Base-by-base conservation (phyloP, 2,888 invertebrate species). In the Rapana venosa region DNA sequence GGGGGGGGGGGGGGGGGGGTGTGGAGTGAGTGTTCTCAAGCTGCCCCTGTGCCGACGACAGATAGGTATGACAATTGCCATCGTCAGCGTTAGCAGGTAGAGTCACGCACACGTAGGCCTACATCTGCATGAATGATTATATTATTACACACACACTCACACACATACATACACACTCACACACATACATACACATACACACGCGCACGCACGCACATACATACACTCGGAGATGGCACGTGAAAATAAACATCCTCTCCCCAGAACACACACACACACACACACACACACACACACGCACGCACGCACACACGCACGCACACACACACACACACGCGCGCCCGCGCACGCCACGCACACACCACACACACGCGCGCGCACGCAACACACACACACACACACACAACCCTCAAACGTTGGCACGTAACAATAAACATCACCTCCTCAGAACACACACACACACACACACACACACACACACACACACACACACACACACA, bases 241-340 rank as follows among this genome's bases (percentile, higher is more conserved):
- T n/a, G n/a, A n/a, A n/a, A n/a, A n/a, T n/a, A n/a, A n/a, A n/a
- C n/a, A n/a, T n/a, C n/a, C n/a, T n/a, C n/a, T n/a, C n/a, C n/a
- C n/a, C n/a, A n/a, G n/a, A n/a, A n/a, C 74, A 74, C 74, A 74
- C 74, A n/a, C 74, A n/a, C 74, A 74, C 74, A 74, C 74, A 74
- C 74, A 74, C 74, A n/a, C 74, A n/a, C 61, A 22, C 61, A 61
- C 61, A 61, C 22, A 61, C 61, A 61, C 22, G 61, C 22, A 61
- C 15, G 15, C 13, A 61, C 22, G 13, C 61, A 61, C 61, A 15
- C 22, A 61, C 2, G 22, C 15, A 20, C 61, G 15, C 61, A 22
- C 13, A 61, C 13, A 61, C 13, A 61, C 13, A 61, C 13, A 61
- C 13, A 61, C 15, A 58, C 11, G 58, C 58, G 8, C 11, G n/a